Evolutionary conservation across 2,888 invertebrate species (phyloP).

Genomic region (Ormyrus pomaceus): DNA sequence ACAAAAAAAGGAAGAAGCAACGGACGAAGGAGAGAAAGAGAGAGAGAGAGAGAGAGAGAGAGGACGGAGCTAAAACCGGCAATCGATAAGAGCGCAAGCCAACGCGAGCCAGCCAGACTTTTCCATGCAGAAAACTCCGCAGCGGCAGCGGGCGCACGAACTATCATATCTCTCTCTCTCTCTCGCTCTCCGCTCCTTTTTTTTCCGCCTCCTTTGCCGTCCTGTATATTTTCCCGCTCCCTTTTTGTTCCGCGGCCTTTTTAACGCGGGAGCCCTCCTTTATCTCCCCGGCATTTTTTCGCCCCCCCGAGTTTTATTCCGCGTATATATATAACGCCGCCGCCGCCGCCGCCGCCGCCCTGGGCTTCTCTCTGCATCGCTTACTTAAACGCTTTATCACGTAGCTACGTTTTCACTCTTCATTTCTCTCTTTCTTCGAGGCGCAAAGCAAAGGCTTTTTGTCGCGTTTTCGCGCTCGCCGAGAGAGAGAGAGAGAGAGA

Average conservation of each 20-base stretch:
- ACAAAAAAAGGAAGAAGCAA: slow-evolving; percentile 11
- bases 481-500: neutral
- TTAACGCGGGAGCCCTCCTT: slow-evolving; percentile 41
- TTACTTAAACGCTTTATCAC: slow-evolving; percentile 52
- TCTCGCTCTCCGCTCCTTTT: slow-evolving; percentile 6
- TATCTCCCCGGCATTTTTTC: slow-evolving; percentile 13
- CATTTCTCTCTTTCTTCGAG: slow-evolving; percentile 12
- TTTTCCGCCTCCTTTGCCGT: too few species aligned
- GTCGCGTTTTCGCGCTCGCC: neutral
- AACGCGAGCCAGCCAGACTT: slow-evolving; percentile 22
- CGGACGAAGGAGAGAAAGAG: slow-evolving; percentile 33
- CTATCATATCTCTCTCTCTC: neutral
- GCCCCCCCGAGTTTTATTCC: slow-evolving; percentile 12
- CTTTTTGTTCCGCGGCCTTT: slow-evolving; percentile 46
- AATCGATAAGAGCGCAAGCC: slow-evolving; percentile 48
- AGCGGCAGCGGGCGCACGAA: neutral
- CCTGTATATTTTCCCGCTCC: neutral
- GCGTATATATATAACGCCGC: neutral
- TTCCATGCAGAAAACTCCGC: slow-evolving; percentile 48
- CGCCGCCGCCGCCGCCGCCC: too few species aligned
- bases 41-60: slow-evolving; percentile 7
- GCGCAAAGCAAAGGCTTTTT: neutral
- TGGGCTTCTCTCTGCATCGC: slow-evolving; percentile 13
- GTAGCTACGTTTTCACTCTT: neutral
- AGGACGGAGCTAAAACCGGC: slow-evolving; percentile 48